Evolutionary conservation across 1,140 invertebrate genomes (phyloP), one percentile per base, ranked within the genome.

Genomic region (Eriosoma lanigerum): DNA sequence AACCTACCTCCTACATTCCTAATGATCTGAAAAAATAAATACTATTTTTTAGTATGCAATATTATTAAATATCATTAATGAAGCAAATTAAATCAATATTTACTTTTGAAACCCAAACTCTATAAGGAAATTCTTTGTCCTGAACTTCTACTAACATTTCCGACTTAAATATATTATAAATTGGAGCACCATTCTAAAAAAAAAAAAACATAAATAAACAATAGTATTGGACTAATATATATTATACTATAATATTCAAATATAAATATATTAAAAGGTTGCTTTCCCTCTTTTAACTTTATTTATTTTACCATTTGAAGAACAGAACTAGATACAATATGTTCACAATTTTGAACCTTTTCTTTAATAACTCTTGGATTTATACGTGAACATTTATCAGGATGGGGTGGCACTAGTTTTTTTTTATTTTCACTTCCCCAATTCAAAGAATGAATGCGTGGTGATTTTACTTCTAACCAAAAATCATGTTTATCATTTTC

Each of bases 91-190:
- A 21, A 21, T 21, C n/a, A n/a, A 2, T n/a, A 78, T 78, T 29
- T 78, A 78, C 75, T 60, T 78, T 78, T 19, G 75, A 62, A 62
- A 78, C n/a, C 75, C 75, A 78, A 62, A 78, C 75, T 62, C 56
- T 29, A 60, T 78, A 78, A 24, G 75, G 75, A n/a, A 48, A 78
- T 56, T 78, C 75, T 78, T 46, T 78, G 46, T 78, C 75, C 62
- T 62, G 75, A 78, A 78, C 38, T 78, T 78, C 75, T n/a, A 78
- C 56, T 15, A 13, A 62, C 75, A 78, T 78, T 19, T 0, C 75
- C 21, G 38, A 24, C 26, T 78, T 78, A 60, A 78, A 62, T 60
- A 78, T 60, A 62, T 78, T 78, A 48, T 46, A 48, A 78, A 78
- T 78, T 48, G 75, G 32, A 24, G 44, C 56, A 60, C 75, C 75